phyloP scores from a whole-genome alignment of 2,797 vertebrate species.

The Artibeus jamaicensis region DNA sequence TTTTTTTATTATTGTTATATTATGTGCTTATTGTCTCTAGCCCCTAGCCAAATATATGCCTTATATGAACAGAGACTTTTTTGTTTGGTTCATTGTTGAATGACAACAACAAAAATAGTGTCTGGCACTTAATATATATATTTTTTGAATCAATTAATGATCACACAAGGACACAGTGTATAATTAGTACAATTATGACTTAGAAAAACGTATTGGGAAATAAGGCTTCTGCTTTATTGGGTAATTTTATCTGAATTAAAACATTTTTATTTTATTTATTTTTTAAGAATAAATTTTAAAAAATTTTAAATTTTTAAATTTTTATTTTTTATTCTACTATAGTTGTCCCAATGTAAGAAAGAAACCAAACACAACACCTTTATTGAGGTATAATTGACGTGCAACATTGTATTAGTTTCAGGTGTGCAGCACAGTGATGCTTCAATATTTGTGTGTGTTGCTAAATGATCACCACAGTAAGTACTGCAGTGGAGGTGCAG shows the following conservation, averaged over 20 bases:
- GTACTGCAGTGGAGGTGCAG: neutral
- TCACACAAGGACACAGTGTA: neutral
- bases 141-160: neutral
- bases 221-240: neutral
- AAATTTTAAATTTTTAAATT: too few species aligned
- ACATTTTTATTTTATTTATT: neutral
- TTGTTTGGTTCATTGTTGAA: neutral
- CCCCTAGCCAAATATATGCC: neutral
- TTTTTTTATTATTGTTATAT: neutral
- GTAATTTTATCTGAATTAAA: neutral
- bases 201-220: neutral
- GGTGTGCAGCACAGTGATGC: neutral
- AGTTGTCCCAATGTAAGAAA: too few species aligned
- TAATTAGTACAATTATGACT: neutral
- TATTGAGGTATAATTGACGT: neutral
- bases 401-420: neutral
- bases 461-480: neutral
- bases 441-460: neutral
- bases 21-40: neutral
- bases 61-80: neutral
- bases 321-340: too few species aligned
- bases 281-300: too few species aligned
- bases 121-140: neutral
- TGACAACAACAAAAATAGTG: neutral
- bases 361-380: too few species aligned